Percentiles rank a stretch among this genome's conserved stretches.
Evolutionary conservation across 2,888 invertebrate genomes (phyloP).

Genomic region (Drosophila yooni): DNA sequence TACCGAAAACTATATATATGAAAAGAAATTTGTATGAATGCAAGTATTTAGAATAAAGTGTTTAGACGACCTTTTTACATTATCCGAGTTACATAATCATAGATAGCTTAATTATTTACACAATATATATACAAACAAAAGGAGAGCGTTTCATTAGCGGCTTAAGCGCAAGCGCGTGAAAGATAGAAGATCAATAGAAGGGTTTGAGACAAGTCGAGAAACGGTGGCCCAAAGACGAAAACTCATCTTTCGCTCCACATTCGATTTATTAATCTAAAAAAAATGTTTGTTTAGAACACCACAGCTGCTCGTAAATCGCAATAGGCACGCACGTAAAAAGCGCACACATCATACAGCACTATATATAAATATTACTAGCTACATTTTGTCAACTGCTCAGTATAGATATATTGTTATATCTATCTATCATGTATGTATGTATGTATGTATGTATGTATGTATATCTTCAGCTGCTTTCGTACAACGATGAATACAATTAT

Average conservation of each 20-base stretch:
- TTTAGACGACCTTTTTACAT: slow-evolving; percentile 26
- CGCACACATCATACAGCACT: slow-evolving; percentile 56
- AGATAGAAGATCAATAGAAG: slow-evolving; percentile 36
- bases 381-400: slow-evolving; percentile 56
- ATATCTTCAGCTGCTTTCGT: slow-evolving; percentile 16
- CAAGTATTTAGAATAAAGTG: slow-evolving; percentile 9
- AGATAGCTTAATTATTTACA: slow-evolving; percentile 61
- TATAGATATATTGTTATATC: slow-evolving; percentile 20
- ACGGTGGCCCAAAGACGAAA: slow-evolving; percentile 27
- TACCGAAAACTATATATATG: slow-evolving; percentile 46
- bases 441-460: slow-evolving; percentile 5
- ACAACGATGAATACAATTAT: not conserved
- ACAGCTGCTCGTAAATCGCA: slow-evolving; percentile 76
- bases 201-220: slow-evolving; percentile 29
- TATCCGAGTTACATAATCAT: slow-evolving; percentile 14
- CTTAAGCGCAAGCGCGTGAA: slow-evolving; percentile 65
- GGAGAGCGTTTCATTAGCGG: slow-evolving; percentile 49
- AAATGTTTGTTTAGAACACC: slow-evolving; percentile 69
- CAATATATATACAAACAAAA: slow-evolving; percentile 70
- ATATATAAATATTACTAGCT: slow-evolving; percentile 71
- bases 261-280: slow-evolving; percentile 59
- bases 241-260: slow-evolving; percentile 24
- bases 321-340: slow-evolving; percentile 68
- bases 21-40: slow-evolving; percentile 21
- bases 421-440: slow-evolving; percentile 13